Base-by-base conservation (phyloP, 2,113 vertebrate species). In the Leucopsar rothschildi region DNA sequence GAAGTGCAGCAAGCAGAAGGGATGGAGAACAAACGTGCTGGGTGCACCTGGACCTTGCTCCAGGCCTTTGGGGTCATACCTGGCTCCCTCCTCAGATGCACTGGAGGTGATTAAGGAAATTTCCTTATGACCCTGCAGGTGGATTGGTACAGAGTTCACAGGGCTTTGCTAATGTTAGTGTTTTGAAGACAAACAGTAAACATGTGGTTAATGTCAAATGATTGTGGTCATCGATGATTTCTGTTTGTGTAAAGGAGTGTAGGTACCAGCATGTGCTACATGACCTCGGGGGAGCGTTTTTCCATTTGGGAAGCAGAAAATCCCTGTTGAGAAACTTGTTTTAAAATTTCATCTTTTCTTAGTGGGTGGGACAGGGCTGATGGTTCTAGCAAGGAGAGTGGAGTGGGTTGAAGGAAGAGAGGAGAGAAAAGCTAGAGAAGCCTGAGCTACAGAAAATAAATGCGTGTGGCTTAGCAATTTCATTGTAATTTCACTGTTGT, bases 21-120 rank as follows among this genome's bases (percentile, higher is more conserved):
- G 59, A 27, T 10, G 22, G 44, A 64, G 25, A 40, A 42, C 37
- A 33, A 6, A 21, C 0, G 0, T 69, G 31, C 28, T 77, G 39
- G 11, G 17, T 24, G 18, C 28, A 17, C 35, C 55, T 37, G 31
- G 25, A 22, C 42, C 35, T 84, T 78, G 22, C 25, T 56, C 27
- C 16, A 17, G 39, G 11, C 25, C 82, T 52, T 64, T 24, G 63
- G 37, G 22, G 10, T 79, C 45, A 12, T 42, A 28, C 16, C 35
- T 66, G 12, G 10, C 15, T 72, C 10, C 18, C 44, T 47, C 18
- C 23, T 59, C 39, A 27, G 37, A 50, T 28, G 35, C 23, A 4
- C 29, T 47, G 24, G 18, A 82, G 52, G 28, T 42, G 40, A 70
- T 81, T 3, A 78, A 50, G 79, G 33, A 55, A 35, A 29, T 44